Conservation (phyloP, 2,113 vertebrate species). For the Caloenas nicobarica region DNA sequence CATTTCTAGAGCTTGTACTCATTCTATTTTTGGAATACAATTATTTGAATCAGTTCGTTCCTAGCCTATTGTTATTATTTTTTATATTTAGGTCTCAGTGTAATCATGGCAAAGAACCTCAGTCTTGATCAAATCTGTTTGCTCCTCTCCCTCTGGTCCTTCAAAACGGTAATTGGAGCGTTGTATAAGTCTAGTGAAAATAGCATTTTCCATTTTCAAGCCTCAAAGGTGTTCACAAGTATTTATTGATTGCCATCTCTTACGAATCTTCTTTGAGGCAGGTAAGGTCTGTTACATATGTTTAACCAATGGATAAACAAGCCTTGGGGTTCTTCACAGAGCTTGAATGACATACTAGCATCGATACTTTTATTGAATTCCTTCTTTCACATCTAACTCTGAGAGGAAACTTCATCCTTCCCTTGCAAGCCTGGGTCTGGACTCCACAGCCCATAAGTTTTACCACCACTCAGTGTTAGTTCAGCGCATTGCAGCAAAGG, state of each 20-base stretch:
- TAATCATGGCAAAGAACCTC: not conserved
- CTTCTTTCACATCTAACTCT: not conserved
- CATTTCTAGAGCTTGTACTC: not conserved
- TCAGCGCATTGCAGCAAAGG: not conserved
- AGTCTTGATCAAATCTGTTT: not conserved
- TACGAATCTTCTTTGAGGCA: conserved; percentile 19
- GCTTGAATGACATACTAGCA: not conserved
- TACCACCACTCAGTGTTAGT: not conserved
- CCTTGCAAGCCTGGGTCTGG: not conserved
- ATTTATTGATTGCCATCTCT: conserved; percentile 27
- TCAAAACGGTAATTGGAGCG: conserved; percentile 1
- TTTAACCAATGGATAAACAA: conserved; percentile 11
- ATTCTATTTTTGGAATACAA: not conserved
- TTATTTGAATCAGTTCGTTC: not conserved
- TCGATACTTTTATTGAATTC: not conserved
- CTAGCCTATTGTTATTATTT: not conserved
- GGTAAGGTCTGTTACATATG: not conserved
- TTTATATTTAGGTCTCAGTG: not conserved
- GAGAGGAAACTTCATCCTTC: not conserved
- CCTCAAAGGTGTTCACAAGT: conserved; percentile 18
- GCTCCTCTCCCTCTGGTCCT: not conserved
- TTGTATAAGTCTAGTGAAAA: conserved; percentile 17
- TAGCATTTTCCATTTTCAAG: conserved; percentile 48
- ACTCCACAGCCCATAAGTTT: not conserved
- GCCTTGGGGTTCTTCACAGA: not conserved